These are phyloP conservation scores for Yponomeuta malinellus DNA, from an alignment of 2,888 invertebrate genomes.

Conservation along the genomic window DNA sequence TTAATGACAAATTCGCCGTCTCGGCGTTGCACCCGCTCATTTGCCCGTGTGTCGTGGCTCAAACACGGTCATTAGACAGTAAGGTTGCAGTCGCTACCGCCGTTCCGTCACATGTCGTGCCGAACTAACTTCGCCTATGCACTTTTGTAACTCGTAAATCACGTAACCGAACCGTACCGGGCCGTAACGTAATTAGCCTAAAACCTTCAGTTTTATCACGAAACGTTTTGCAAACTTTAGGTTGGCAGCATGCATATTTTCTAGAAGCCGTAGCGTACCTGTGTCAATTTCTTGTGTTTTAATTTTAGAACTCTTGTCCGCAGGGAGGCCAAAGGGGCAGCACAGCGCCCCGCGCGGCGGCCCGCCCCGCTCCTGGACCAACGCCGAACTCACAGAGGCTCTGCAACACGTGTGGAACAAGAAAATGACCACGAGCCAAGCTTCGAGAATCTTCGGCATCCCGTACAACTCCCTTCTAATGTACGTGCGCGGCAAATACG, in stretches of 20 bases:
- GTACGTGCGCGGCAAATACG: conserved; percentile 95
- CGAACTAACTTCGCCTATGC: conserved; percentile 33
- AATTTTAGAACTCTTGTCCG: conserved; percentile 30
- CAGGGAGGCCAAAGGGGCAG: conserved; percentile 91
- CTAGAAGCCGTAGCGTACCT: too few species aligned
- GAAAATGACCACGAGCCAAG: conserved; percentile 95
- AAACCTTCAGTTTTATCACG: conserved; percentile 43
- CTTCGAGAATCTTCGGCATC: conserved; percentile 92
- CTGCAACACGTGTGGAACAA: conserved; percentile 96
- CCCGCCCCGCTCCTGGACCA: conserved; percentile 94
- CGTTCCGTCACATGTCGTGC: conserved; percentile 59
- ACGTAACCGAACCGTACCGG: conserved; percentile 31
- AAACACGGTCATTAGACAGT: conserved; percentile 70
- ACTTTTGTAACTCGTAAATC: conserved; percentile 52
- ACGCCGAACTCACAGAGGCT: conserved; percentile 92
- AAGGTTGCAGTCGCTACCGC: conserved; percentile 51
- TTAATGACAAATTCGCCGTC: conserved; percentile 67
- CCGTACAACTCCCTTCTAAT: conserved; percentile 94
- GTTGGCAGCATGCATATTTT: too few species aligned
- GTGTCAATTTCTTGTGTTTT: conserved; percentile 7
- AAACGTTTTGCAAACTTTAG: conserved; percentile 23
- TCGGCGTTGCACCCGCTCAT: conserved; percentile 64
- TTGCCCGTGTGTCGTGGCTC: conserved; percentile 52
- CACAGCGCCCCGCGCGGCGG: conserved; percentile 94
- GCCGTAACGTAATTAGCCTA: conserved; percentile 50